Conservation (phyloP, 2,888 invertebrate genomes). For the Leptinotarsa rubiginosa region DNA sequence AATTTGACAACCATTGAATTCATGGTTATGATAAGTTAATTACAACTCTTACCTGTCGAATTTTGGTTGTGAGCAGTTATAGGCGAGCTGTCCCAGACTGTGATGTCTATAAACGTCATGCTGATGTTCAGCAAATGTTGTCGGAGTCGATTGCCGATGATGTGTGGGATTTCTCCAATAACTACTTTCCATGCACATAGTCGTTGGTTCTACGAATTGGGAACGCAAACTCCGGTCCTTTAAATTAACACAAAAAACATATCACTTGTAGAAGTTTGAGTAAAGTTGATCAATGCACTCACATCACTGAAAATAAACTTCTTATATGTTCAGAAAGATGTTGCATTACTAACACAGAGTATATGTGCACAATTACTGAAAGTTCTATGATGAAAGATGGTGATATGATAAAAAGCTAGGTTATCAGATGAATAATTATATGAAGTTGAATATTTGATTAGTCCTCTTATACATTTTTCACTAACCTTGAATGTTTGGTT, state of each 20-base stretch:
- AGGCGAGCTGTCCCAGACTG: conserved; percentile 65
- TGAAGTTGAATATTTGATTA: too few species aligned
- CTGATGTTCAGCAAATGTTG: conserved; percentile 65
- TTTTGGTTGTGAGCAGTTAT: conserved; percentile 64
- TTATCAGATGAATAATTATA: too few species aligned
- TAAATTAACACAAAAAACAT: conserved; percentile 4
- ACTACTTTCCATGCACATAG: conserved; percentile 67
- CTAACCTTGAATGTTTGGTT: conserved; percentile 70
- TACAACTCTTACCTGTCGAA: conserved; percentile 61
- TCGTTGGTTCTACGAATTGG: conserved; percentile 65
- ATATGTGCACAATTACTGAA: too few species aligned
- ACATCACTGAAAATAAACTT: not conserved
- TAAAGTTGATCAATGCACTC: not conserved
- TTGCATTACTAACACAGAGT: too few species aligned
- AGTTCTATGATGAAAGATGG: too few species aligned
- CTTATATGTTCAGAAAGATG: not conserved
- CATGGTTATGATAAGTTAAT: not conserved
- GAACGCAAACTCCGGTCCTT: conserved; percentile 63
- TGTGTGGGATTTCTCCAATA: conserved; percentile 66
- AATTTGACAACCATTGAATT: not conserved
- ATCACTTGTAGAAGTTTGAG: conserved; percentile 7
- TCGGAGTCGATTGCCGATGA: conserved; percentile 66
- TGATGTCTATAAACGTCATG: conserved; percentile 66
- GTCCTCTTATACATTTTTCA: not conserved
- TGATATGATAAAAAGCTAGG: too few species aligned